Base-by-base conservation (phyloP, 2,888 invertebrate species). In the Euphydryas editha region DNA sequence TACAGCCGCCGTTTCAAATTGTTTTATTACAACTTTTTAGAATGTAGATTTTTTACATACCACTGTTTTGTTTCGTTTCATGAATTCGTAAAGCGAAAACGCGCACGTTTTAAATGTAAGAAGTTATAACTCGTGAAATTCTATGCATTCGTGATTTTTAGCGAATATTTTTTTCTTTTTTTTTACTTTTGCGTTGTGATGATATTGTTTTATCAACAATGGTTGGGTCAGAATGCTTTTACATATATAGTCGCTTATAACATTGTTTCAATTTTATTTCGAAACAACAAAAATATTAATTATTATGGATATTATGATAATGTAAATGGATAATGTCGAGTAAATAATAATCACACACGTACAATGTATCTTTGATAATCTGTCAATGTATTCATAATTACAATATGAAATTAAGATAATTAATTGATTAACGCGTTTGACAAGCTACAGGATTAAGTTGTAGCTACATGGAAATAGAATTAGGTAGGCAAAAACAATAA, bases 21-120 rank as follows among this genome's bases (percentile, higher is more conserved):
- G 86, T 88, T 88, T 86, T 84, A 83, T 84, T 82, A 81, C 80
- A 83, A 85, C 83, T 86, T 86, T 87, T 85, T 82, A 81, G 80
- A 81, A 83, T 81, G 84, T 82, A 80, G 78, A 83, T 76, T 81
- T 83, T 86, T 86, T 82, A 79, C 81, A 82, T 82, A 78, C 79
- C 80, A 79, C 78, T 79, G 80, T 83, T 83, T 82, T 84, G 82
- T 83, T 84, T 81, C 80, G 79, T 82, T 83, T 85, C 81, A 82
- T 86, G 84, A 86, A 85, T 87, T 83, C 78, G 77, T 81, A 78
- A 81, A 84, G 81, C 73, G 67, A 76, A 81, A 82, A 80, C 78
- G 82, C 82, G 77, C 73, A 67, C 67, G 77, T 80, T 82, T 80
- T 72, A 73, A 76, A 81, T 80, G 77, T 80, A 79, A 81, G 77